Conservation (phyloP, 2,888 invertebrate genomes). For the Orthosia gracilis region DNA sequence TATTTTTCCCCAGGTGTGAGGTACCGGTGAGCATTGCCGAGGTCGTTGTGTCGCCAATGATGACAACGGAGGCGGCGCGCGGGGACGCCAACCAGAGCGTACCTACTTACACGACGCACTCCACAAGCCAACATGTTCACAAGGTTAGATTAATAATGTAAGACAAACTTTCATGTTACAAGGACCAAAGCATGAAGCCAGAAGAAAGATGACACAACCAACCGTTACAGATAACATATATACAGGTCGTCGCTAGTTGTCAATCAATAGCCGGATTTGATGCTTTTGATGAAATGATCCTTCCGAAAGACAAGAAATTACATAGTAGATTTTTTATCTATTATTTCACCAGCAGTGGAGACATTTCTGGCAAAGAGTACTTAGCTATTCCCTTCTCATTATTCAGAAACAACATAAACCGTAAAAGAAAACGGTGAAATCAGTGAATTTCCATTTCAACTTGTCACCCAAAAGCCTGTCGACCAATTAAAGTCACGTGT, state of each 20-base stretch:
- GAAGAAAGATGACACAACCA: too few relatives aligned
- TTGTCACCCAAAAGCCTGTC: constrained; percentile 5
- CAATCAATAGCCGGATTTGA: too few relatives aligned
- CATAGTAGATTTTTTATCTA: too few relatives aligned
- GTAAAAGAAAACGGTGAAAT: constrained; percentile 13
- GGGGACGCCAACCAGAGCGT: constrained; percentile 87
- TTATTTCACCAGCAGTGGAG: too few relatives aligned
- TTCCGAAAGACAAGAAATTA: too few relatives aligned
- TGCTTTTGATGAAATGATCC: too few relatives aligned
- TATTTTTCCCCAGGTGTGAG: constrained; percentile 65
- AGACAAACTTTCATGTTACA: too few relatives aligned
- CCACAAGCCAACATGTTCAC: constrained; percentile 87
- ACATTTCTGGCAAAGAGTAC: too few relatives aligned
- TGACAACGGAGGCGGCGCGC: constrained; percentile 85
- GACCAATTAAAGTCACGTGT: constrained; percentile 20
- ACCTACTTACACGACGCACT: constrained; percentile 78
- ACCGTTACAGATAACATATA: too few relatives aligned
- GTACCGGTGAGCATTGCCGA: constrained; percentile 68
- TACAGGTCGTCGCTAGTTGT: too few relatives aligned
- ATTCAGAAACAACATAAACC: background rate
- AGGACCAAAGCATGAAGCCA: too few relatives aligned
- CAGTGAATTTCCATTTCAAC: constrained; percentile 9
- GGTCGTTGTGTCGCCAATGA: constrained; percentile 82
- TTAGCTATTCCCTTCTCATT: too few relatives aligned
- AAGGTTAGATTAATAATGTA: constrained; percentile 74